Evolutionary conservation across 2,888 invertebrate genomes (phyloP).

Genomic region (Orthosia gothica): DNA sequence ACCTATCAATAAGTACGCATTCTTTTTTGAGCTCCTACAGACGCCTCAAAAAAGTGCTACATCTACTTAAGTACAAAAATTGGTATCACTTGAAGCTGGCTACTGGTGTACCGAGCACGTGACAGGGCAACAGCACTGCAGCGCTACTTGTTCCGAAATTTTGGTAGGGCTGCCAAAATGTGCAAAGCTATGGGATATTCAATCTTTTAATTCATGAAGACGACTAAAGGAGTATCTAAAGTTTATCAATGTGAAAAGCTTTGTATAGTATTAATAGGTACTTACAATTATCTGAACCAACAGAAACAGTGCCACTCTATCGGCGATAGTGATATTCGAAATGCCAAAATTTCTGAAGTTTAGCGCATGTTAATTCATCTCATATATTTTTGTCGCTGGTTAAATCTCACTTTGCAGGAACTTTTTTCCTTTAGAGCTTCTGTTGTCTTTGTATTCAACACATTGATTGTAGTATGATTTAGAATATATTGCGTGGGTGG

Average conservation of each 20-base stretch:
- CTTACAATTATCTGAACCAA: not conserved
- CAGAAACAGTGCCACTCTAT: too few species aligned
- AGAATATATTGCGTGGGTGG: too few species aligned
- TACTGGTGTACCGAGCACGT: conserved; percentile 64
- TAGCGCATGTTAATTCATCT: too few species aligned
- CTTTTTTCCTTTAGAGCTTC: too few species aligned
- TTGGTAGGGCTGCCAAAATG: conserved; percentile 34
- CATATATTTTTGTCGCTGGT: too few species aligned
- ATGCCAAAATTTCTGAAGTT: too few species aligned
- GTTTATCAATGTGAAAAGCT: not conserved
- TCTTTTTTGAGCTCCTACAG: not conserved
- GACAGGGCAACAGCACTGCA: conserved; percentile 31
- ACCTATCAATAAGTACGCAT: not conserved
- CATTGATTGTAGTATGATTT: not conserved
- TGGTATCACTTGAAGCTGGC: conserved; percentile 35
- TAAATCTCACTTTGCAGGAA: too few species aligned
- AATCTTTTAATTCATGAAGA: not conserved
- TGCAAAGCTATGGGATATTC: not conserved
- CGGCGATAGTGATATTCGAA: too few species aligned
- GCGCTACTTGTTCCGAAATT: conserved; percentile 42
- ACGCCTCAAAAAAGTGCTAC: not conserved
- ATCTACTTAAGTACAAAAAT: conserved; percentile 6
- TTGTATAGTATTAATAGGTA: not conserved
- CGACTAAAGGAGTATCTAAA: too few species aligned
- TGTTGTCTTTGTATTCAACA: not conserved